phyloP scores from a whole-genome alignment of 2,113 vertebrate species.

The Pelmatolapia mariae region DNA sequence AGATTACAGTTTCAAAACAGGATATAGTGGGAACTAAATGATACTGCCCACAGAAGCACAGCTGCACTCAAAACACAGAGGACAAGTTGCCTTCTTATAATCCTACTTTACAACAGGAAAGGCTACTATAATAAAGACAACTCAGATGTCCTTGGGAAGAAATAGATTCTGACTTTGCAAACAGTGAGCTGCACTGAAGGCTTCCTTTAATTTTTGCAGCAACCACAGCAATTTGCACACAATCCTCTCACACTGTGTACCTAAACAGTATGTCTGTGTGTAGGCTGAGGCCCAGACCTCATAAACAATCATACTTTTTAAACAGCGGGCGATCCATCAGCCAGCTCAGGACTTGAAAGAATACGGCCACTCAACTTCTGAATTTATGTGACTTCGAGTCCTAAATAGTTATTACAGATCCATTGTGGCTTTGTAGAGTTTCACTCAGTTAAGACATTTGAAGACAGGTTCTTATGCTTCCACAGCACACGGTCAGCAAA shows the following conservation, averaged over 20 bases:
- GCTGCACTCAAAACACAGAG: not conserved
- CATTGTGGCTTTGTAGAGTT: conserved; percentile 29
- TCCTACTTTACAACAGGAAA: conserved; percentile 2
- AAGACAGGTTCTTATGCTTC: conserved; percentile 1
- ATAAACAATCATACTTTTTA: not conserved
- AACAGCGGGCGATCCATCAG: not conserved
- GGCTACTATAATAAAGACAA: not conserved
- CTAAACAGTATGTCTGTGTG: conserved; percentile 5
- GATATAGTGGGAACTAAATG: conserved; percentile 15
- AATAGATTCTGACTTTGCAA: not conserved
- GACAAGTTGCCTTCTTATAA: not conserved
- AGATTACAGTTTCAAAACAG: conserved; percentile 49
- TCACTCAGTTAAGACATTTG: conserved; percentile 2
- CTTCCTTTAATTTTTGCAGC: not conserved
- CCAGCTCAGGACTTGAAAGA: not conserved
- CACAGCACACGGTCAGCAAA: not conserved
- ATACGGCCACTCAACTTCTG: not conserved
- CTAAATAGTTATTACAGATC: conserved; percentile 46
- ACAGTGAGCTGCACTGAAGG: not conserved
- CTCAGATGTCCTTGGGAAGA: not conserved
- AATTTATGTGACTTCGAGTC: conserved; percentile 18
- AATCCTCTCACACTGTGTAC: not conserved
- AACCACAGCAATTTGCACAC: not conserved
- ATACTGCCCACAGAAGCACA: not conserved
- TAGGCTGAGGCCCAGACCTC: not conserved